A percentile compares a stretch with the other conserved stretches of the same genome.
Evolutionary conservation across 2,888 invertebrate species (phyloP).

Genomic region (Drosophila barbarae): DNA sequence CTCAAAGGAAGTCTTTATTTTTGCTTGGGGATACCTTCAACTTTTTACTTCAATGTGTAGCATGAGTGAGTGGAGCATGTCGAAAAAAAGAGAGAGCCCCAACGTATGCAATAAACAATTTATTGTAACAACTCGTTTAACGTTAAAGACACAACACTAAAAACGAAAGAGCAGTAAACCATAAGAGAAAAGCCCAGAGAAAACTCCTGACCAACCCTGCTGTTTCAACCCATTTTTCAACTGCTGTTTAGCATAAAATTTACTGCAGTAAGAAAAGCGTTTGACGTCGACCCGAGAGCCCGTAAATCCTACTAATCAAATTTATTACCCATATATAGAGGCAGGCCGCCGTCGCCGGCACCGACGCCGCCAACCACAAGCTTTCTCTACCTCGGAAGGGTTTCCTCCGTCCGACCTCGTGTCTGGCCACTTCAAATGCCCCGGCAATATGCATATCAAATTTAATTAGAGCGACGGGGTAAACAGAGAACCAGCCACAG

Average conservation of each 20-base stretch:
- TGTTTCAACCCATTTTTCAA: conserved; percentile 20
- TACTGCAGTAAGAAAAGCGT: conserved; percentile 67
- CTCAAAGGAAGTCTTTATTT: conserved; percentile 24
- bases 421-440: conserved; percentile 61
- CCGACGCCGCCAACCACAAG: conserved; percentile 35
- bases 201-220: conserved; percentile 7
- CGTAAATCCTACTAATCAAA: conserved; percentile 74
- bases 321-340: conserved; percentile 61
- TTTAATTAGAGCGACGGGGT: conserved; percentile 70
- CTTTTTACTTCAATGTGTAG: conserved; percentile 46
- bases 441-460: conserved; percentile 73
- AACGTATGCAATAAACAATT: conserved; percentile 72
- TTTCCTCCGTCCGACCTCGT: neutral
- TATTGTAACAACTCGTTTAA: conserved; percentile 72
- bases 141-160: conserved; percentile 45
- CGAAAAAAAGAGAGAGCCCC: conserved; percentile 10
- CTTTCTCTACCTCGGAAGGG: conserved; percentile 1
- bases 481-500: conserved; percentile 67
- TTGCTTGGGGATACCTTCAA: conserved; percentile 27
- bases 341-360: conserved; percentile 7
- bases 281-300: conserved; percentile 58
- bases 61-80: neutral
- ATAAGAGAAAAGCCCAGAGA: neutral
- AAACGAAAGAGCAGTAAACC: conserved; percentile 2
- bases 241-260: conserved; percentile 69